These are phyloP conservation scores for Semaprochilodus insignis DNA, from an alignment of 2,797 vertebrate genomes.

Conservation along the genomic window DNA sequence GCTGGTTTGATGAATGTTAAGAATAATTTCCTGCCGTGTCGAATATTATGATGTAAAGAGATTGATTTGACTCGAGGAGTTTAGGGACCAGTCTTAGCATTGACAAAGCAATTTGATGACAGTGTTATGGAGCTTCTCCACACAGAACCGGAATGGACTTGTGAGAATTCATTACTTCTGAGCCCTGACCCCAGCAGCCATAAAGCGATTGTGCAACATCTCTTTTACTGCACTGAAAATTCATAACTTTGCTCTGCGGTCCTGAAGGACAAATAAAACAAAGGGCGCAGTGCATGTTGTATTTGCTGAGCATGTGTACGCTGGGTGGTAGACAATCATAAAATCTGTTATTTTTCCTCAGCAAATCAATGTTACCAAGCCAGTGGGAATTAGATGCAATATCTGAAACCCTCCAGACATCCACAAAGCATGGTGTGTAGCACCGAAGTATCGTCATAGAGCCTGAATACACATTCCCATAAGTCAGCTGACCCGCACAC, in stretches of 20 bases:
- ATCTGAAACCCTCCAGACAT: constrained; percentile 37
- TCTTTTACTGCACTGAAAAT: constrained; percentile 58
- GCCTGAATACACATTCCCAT: constrained; percentile 13
- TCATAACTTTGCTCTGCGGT: constrained; percentile 47
- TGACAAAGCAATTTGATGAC: constrained; percentile 30
- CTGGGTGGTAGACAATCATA: constrained; percentile 68
- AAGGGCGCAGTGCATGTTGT: constrained; percentile 30
- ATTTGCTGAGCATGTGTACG: constrained; percentile 57
- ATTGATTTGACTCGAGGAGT: constrained; percentile 26
- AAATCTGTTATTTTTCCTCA: constrained; percentile 73
- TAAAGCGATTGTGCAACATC: constrained; percentile 55
- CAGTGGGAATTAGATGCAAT: constrained; percentile 37
- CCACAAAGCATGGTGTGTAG: constrained; percentile 47
- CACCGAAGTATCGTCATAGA: constrained; percentile 55
- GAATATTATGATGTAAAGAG: constrained; percentile 17
- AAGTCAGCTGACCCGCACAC: constrained; percentile 4
- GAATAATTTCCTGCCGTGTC: constrained; percentile 32
- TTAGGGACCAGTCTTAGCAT: constrained; percentile 9
- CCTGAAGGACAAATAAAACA: constrained; percentile 57
- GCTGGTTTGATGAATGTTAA: constrained; percentile 10
- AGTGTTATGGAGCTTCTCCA: constrained; percentile 37
- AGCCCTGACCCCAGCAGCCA: constrained; percentile 53
- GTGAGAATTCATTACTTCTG: constrained; percentile 57
- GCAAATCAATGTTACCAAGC: constrained; percentile 72
- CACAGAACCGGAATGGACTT: constrained; percentile 53